A percentile compares a stretch with the other conserved stretches of the same genome.
phyloP scores from a whole-genome alignment of 2,888 invertebrate species.

The Lasioglossum leucozonium region DNA sequence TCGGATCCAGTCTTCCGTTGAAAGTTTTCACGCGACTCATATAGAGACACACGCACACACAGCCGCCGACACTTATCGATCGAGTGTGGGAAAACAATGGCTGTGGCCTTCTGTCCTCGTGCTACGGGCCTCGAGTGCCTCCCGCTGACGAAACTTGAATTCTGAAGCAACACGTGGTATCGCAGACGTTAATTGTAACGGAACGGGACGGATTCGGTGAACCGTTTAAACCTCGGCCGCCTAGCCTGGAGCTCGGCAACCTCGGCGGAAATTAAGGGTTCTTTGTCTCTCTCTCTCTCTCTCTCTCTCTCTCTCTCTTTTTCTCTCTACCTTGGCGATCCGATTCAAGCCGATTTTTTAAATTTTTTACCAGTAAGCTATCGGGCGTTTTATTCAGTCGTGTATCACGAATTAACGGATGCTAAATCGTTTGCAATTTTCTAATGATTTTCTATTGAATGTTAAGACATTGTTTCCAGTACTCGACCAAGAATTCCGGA shows the following conservation, averaged over 20 bases:
- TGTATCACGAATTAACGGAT: no score
- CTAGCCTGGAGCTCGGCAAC: neutral
- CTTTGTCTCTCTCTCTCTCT: no score
- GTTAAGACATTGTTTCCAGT: no score
- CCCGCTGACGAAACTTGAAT: constrained; percentile 16
- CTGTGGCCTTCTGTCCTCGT: neutral
- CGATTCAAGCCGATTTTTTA: no score
- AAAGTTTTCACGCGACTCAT: neutral
- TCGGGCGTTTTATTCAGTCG: no score
- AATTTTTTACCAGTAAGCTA: no score
- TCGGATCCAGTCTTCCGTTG: constrained; percentile 14
- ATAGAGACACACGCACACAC: neutral
- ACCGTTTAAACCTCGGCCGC: neutral
- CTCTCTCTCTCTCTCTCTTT: neutral
- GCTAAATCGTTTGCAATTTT: no score
- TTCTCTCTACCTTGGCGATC: neutral
- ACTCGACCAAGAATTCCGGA: no score
- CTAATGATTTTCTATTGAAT: no score
- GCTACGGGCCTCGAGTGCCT: neutral
- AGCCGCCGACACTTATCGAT: neutral
- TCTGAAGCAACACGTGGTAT: constrained; percentile 54
- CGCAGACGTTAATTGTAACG: constrained; percentile 29
- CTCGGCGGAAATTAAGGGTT: neutral
- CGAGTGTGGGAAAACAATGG: neutral
- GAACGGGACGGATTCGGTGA: neutral